These are phyloP conservation scores for Otolemur garnettii DNA, from an alignment of 2,113 vertebrate genomes.

Conservation along the genomic window DNA sequence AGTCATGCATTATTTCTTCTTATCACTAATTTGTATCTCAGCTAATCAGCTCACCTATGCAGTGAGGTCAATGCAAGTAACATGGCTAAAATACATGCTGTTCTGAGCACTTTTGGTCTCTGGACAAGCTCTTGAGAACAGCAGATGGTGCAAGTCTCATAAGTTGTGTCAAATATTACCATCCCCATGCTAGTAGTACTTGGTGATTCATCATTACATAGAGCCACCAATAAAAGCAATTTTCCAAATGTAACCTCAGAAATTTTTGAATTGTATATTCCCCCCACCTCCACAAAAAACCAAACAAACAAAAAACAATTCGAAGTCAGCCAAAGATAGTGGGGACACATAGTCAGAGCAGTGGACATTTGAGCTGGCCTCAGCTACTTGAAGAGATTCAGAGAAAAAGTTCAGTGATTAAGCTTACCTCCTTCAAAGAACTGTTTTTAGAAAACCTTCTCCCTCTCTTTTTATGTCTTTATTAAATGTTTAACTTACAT, in stretches of 20 bases:
- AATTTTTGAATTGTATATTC: neutral
- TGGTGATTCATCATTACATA: neutral
- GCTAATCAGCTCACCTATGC: neutral
- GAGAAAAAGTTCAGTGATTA: neutral
- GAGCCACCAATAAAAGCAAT: neutral
- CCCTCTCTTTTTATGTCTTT: neutral
- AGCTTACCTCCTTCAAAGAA: neutral
- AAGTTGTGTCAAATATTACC: neutral
- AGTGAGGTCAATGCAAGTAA: neutral
- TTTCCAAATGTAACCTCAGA: neutral
- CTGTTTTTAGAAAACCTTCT: neutral
- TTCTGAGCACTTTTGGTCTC: neutral
- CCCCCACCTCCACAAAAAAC: neutral
- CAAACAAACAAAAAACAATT: neutral
- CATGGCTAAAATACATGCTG: neutral
- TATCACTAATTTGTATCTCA: neutral
- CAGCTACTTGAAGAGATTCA: neutral
- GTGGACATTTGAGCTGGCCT: neutral
- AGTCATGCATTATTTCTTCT: neutral
- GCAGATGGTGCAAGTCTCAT: neutral
- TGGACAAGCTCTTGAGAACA: neutral
- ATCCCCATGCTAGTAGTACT: neutral
- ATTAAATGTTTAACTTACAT: neutral
- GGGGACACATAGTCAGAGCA: neutral
- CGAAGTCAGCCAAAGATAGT: neutral